Conservation (phyloP, 2,113 vertebrate genomes). For the Camarhynchus parvulus region DNA sequence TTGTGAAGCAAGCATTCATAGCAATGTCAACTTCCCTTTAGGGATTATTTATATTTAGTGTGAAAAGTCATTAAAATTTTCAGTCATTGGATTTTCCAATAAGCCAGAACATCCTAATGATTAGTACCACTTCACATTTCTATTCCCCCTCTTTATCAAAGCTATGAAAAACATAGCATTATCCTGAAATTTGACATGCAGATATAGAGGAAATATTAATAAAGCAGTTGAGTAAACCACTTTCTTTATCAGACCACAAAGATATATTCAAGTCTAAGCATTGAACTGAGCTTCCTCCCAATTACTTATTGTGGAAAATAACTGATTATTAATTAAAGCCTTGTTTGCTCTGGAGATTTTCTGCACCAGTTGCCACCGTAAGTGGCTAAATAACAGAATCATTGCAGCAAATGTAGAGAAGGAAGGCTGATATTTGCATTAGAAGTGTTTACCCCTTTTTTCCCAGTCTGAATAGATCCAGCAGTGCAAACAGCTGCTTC, state of each 20-base stretch:
- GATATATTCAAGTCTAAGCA: background rate
- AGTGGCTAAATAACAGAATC: conserved; percentile 63
- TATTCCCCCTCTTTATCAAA: conserved; percentile 49
- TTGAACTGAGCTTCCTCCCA: conserved; percentile 27
- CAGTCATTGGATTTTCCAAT: conserved; percentile 44
- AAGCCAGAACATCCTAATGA: conserved; percentile 49
- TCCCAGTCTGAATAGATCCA: conserved; percentile 50
- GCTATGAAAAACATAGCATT: conserved; percentile 12
- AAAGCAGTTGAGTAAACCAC: conserved; percentile 29
- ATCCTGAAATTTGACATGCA: conserved; percentile 25
- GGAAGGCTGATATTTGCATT: conserved; percentile 62
- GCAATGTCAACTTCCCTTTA: conserved; percentile 21
- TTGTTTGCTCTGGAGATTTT: conserved; percentile 63
- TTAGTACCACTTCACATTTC: conserved; percentile 55
- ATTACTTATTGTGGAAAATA: conserved; percentile 37
- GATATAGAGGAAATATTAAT: conserved; percentile 28
- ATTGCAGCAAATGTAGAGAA: conserved; percentile 42
- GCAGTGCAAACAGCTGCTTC: conserved; percentile 60
- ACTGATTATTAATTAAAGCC: conserved; percentile 65
- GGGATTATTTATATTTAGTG: conserved; percentile 62
- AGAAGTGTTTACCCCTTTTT: conserved; percentile 61
- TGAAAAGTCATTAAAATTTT: conserved; percentile 68
- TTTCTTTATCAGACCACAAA: conserved; percentile 27
- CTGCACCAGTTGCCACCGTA: conserved; percentile 40
- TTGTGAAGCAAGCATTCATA: conserved; percentile 23